A percentile compares a stretch with the other conserved stretches of the same genome.
phyloP scores from a whole-genome alignment of 2,888 invertebrate genomes.

The Tenthredo scrophulariae region DNA sequence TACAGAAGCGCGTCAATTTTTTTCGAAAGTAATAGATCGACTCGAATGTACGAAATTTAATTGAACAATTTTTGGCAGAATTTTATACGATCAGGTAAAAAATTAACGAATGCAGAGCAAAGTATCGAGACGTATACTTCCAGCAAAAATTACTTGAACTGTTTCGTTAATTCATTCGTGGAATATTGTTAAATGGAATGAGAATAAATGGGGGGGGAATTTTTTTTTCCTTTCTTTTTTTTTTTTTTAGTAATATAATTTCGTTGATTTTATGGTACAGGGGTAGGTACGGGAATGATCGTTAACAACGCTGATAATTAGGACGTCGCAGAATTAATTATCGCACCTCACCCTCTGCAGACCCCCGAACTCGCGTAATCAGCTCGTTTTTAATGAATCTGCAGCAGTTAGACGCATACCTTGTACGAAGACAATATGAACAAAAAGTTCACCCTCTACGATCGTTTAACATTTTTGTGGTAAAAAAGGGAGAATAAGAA shows the following conservation, averaged over 20 bases:
- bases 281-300: slow-evolving; percentile 4
- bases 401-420: not conserved
- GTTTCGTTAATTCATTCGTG: not conserved
- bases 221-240: not conserved
- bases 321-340: slow-evolving; percentile 40
- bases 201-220: not conserved
- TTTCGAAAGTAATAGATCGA: too few relatives aligned
- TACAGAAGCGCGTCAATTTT: too few relatives aligned
- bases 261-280: not conserved
- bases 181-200: not conserved
- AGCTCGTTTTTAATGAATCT: slow-evolving; percentile 45
- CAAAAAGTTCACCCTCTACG: not conserved
- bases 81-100: too few relatives aligned
- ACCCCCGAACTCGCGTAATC: slow-evolving; percentile 22
- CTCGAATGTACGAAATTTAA: too few relatives aligned
- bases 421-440: slow-evolving; percentile 13
- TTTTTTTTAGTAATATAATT: not conserved
- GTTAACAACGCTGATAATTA: slow-evolving; percentile 46
- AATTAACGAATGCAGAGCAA: not conserved
- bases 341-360: not conserved
- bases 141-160: not conserved
- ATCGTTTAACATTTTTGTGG: not conserved
- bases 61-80: too few relatives aligned
- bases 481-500: not conserved
- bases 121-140: not conserved